Base-by-base conservation (phyloP, 2,888 invertebrate species). In the Hypomecis atomaria region DNA sequence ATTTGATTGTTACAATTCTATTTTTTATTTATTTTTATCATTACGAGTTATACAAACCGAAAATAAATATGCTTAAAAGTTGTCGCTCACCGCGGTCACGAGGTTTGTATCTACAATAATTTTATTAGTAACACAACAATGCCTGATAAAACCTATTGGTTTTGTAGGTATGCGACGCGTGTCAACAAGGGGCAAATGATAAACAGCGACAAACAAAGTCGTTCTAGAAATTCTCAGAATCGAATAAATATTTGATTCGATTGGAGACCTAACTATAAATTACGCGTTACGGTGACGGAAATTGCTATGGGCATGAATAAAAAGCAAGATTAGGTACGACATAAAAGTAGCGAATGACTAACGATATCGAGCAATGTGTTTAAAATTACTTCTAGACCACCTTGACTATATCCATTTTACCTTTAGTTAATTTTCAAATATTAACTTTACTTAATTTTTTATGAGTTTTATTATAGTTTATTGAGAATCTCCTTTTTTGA, bases 111-210 rank as follows among this genome's bases (percentile, higher is more conserved):
- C 40, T 52, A 6, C 7, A 52, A 40, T 52, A 9, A 54, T 23
- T 13, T 48, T 53, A 53, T 10, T 9, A 52, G 33, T 40, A 6
- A 23, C 23, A 40, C 52, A 54, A 23, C 7, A 13, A 49, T 37
- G 38, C 7, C 11, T 53, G 57, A 63, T 63, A 63, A 49, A 33
- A 40, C 13, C 34, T 62, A 50, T 49, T 59, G 45, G 55, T 55
- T 45, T 57, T 50, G 47, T 44, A 58, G 55, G 44, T 56, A 56
- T 10, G n/a, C 48, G 38, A 48, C 34, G 33, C 45, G 42, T 57
- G 60, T 65, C 65, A 65, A 61, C 60, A 44, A 65, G 54, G 56
- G 56, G 50, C 60, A 57, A 8, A 43, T 34, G 65, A 65, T 65
- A 65, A 65, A 58, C 33, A 8, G n/a, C 34, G 34, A 49, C 54